Evolutionary conservation across 2,113 vertebrate species (phyloP).

Genomic region (Naja naja): DNA sequence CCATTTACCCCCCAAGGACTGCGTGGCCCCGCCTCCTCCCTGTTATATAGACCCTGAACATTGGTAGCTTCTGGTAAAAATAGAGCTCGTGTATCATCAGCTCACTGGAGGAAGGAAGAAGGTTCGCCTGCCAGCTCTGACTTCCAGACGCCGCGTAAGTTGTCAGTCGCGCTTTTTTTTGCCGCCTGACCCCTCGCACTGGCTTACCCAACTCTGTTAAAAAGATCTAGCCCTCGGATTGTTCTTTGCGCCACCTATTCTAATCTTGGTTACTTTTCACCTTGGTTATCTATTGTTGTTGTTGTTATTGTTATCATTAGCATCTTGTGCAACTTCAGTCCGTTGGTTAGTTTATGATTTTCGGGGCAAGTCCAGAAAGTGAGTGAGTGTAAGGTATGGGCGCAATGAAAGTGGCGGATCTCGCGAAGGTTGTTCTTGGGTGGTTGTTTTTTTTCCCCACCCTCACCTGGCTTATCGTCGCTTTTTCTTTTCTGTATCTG

Average conservation of each 20-base stretch:
- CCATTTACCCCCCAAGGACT: background rate
- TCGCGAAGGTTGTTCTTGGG: background rate
- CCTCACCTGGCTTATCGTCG: background rate
- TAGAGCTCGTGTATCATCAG: background rate
- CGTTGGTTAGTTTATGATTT: background rate
- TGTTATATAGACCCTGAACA: background rate
- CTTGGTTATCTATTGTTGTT: background rate
- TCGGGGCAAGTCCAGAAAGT: background rate
- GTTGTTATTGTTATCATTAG: background rate
- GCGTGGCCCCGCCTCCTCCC: background rate
- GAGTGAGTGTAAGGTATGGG: background rate
- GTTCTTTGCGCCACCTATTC: background rate
- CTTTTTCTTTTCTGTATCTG: background rate
- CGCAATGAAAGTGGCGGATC: background rate
- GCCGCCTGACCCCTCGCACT: fast-evolving
- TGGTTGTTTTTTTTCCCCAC: no score
- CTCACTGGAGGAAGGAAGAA: background rate
- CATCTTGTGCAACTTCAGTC: background rate
- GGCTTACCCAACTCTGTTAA: background rate
- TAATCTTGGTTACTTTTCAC: background rate
- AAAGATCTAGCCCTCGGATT: background rate
- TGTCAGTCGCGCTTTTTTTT: background rate
- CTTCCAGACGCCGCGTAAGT: slow-evolving; percentile 37
- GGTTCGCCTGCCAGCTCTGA: background rate
- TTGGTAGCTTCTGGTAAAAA: no score